Percentiles rank a stretch among this genome's conserved stretches.
These are phyloP conservation scores for rat (Rattus norvegicus) DNA, from an alignment of 2,113 vertebrate species.

Conservation along the genomic window GRCr8 NC_086034.1:34758501-34759000, in stretches of 20 bases:
- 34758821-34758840: not conserved
- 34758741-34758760: no score
- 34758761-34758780: not conserved
- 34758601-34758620: not conserved
- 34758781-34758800: not conserved
- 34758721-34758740: not conserved
- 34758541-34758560: not conserved
- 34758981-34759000: not conserved
- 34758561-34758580: not conserved
- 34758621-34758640: not conserved
- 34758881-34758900: no score
- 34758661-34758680: no score
- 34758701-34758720: not conserved
- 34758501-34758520: not conserved
- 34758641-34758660: not conserved
- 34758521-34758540: not conserved
- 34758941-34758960: not conserved
- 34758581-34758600: not conserved
- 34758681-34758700: no score
- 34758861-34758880: no score
- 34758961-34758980: not conserved
- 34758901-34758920: not conserved
- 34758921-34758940: not conserved
- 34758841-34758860: not conserved
- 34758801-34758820: not conserved